Base-by-base conservation (phyloP, 2,888 invertebrate species). In the Laspeyria flexula region DNA sequence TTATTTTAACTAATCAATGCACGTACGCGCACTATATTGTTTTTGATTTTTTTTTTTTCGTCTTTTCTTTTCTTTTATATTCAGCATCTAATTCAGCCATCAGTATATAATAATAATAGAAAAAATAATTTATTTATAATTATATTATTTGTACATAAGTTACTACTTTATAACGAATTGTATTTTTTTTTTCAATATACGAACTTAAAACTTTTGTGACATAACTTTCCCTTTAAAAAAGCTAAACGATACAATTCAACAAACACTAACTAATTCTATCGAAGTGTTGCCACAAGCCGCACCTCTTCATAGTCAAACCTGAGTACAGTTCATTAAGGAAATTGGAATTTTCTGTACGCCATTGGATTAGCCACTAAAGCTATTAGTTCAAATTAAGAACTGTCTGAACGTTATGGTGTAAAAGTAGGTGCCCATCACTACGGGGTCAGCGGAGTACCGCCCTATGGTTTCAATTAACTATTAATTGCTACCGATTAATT, bases 361-460 rank as follows among this genome's bases (percentile, higher is more conserved):
- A 84, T 85, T 87, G 88, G 87, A 88, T 89, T 88, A 87, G 79
- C 85, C 78, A 80, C 80, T 79, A 77, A 83, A 86, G 88, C 91
- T 91, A 92, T 91, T 92, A 92, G 88, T 90, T 88, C 86, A 88
- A 90, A 92, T 92, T 91, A 92, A 86, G 86, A 88, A 81, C 85
- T 85, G 86, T 81, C 83, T 81, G 77, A 72, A 65, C 65, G 72
- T 45, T 60, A 71, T 67, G 71, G 71, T 71, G 74, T 75, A 74
- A 73, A 65, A 71, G 71, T 76, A 75, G 45, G 55, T 66, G 73
- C 76, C 71, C 74, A 76, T 81, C 81, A 77, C 61, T 51, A 55
- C 54, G 73, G 70, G 71, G 66, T 73, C 75, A 63, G 59, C 55
- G 56, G 50, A 65, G 60, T 40, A 39, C 59, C 69, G 57, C 63